Conservation (phyloP, 2,888 invertebrate genomes). For the Platycnemis pennipes region DNA sequence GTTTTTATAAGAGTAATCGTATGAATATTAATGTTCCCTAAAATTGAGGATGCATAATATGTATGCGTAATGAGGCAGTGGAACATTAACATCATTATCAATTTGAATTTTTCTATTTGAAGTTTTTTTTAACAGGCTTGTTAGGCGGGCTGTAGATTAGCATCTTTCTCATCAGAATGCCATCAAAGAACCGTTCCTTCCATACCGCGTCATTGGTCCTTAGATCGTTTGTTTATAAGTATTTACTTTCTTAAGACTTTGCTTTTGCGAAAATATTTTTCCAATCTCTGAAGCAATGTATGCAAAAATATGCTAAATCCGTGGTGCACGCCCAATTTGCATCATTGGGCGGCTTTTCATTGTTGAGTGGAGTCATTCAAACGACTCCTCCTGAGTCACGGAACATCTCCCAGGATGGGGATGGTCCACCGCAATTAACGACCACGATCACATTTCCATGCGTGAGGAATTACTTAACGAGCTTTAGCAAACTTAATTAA, state of each 20-base stretch:
- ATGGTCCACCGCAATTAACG: not conserved
- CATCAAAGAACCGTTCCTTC: not conserved
- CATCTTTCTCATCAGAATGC: not conserved
- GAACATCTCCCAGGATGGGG: not conserved
- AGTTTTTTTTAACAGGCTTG: not conserved
- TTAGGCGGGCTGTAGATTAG: not conserved
- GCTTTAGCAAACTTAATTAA: conserved; percentile 26
- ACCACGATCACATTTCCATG: not conserved
- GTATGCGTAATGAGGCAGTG: not conserved
- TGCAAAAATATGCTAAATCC: conserved; percentile 10
- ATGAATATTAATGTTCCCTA: not conserved
- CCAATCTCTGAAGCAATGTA: not conserved
- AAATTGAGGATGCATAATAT: not conserved
- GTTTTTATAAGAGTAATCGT: not conserved
- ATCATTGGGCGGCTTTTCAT: not conserved
- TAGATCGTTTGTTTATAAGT: not conserved
- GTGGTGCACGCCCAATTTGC: not conserved
- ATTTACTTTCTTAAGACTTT: not conserved
- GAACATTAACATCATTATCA: not conserved
- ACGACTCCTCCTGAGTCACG: not conserved
- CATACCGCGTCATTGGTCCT: not conserved
- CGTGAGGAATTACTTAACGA: not conserved
- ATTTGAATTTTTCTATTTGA: not conserved
- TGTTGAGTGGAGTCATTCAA: not conserved
- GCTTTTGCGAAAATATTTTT: not conserved